A percentile compares a stretch with the other conserved stretches of the same genome.
Conservation (phyloP, 1,140 invertebrate genomes). For the Eumeta japonica region DNA sequence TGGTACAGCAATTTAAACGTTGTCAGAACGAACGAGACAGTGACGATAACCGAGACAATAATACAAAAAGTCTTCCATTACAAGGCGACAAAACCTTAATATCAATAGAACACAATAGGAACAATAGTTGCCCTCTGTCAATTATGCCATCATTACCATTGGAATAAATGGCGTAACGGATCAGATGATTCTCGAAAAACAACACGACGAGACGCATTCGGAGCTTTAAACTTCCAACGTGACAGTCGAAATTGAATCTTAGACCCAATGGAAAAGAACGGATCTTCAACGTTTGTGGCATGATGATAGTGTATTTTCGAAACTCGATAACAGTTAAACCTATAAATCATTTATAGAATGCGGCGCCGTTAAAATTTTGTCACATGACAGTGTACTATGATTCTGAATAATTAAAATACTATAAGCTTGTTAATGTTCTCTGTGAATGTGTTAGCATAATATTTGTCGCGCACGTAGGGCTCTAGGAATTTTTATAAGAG, state of each 20-base stretch:
- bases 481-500: no score
- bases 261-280: conserved; percentile 15
- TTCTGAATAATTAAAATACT: conserved; percentile 26
- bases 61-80: conserved; percentile 40
- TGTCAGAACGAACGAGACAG: conserved; percentile 32
- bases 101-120: conserved; percentile 52
- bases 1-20: conserved; percentile 23
- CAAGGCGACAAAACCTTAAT: conserved; percentile 54
- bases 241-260: conserved; percentile 19
- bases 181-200: conserved; percentile 43
- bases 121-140: conserved; percentile 56
- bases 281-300: conserved; percentile 9
- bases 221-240: conserved; percentile 4
- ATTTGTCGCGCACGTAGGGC: no score
- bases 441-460: no score
- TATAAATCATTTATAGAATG: conserved; percentile 44
- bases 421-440: conserved; percentile 14
- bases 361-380: conserved; percentile 29
- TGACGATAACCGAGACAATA: conserved; percentile 42
- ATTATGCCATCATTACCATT: conserved; percentile 56
- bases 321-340: conserved; percentile 27
- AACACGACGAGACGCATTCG: conserved; percentile 31
- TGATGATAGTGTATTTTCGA: conserved; percentile 34
- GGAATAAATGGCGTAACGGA: conserved; percentile 50
- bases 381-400: conserved; percentile 30